Percentiles rank a stretch among this genome's conserved stretches.
Conservation (phyloP, 2,113 vertebrate species). For the Sylvia atricapilla region DNA sequence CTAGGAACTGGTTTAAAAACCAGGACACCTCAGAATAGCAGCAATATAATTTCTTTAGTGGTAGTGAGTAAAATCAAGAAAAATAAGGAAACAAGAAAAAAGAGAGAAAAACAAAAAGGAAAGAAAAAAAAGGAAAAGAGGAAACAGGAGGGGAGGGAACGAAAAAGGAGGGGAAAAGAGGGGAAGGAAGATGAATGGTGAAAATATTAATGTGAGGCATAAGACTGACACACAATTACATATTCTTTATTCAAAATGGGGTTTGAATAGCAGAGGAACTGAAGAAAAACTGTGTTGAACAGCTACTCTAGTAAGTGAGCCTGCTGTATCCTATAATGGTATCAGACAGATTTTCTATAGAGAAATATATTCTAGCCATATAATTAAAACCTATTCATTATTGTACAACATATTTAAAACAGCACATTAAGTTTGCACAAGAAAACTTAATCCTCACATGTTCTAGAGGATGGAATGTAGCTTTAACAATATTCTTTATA, state of each 20-base stretch:
- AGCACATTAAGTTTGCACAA: neutral
- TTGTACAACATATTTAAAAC: neutral
- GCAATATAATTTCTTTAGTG: neutral
- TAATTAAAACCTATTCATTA: neutral
- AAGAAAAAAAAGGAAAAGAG: neutral
- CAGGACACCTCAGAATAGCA: neutral
- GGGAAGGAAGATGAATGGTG: too few relatives aligned
- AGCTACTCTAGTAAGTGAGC: neutral
- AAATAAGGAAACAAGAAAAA: neutral
- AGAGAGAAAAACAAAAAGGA: accelerated
- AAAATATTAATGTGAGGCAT: neutral
- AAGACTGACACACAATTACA: neutral
- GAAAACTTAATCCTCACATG: neutral
- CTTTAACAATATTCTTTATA: neutral
- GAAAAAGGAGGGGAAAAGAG: too few relatives aligned
- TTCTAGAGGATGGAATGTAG: neutral
- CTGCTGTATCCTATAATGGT: neutral
- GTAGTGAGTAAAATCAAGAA: neutral
- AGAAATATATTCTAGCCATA: neutral
- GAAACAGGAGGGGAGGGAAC: too few relatives aligned
- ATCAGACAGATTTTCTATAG: neutral
- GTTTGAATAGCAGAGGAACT: neutral
- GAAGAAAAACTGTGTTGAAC: neutral
- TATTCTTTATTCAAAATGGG: neutral
- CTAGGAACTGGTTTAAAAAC: neutral